Conservation (phyloP, 2,113 vertebrate species). For the Thalassoma bifasciatum region DNA sequence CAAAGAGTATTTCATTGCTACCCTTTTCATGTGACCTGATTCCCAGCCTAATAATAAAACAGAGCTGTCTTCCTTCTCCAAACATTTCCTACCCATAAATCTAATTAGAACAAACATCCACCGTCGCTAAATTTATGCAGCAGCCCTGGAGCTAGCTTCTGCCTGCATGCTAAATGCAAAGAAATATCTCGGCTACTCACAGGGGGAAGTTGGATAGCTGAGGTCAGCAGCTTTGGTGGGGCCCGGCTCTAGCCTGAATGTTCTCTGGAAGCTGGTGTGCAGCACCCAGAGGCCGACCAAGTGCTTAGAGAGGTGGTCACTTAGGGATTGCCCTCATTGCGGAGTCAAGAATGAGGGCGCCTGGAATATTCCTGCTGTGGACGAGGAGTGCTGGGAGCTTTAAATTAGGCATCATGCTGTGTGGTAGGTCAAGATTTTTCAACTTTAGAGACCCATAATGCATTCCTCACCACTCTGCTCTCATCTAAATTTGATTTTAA, state of each 20-base stretch:
- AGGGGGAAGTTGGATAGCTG: constrained; percentile 70
- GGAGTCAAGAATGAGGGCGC: constrained; percentile 38
- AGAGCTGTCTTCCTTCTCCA: constrained; percentile 62
- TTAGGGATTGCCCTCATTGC: constrained; percentile 48
- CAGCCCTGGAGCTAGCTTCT: constrained; percentile 60
- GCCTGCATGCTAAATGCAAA: constrained; percentile 70
- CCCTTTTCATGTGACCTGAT: constrained; percentile 74
- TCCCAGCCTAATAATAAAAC: constrained; percentile 72
- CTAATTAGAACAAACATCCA: constrained; percentile 77
- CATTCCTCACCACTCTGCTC: background rate
- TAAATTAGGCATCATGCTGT: constrained; percentile 15
- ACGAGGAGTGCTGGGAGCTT: constrained; percentile 18
- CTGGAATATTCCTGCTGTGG: constrained; percentile 19
- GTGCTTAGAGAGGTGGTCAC: constrained; percentile 60
- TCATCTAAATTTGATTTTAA: background rate
- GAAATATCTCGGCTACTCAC: constrained; percentile 72
- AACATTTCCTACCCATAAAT: constrained; percentile 77
- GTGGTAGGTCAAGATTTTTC: constrained; percentile 2
- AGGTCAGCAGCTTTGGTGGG: constrained; percentile 77
- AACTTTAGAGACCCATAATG: background rate
- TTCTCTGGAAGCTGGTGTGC: constrained; percentile 58
- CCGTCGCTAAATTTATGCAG: constrained; percentile 71
- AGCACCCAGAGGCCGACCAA: constrained; percentile 60
- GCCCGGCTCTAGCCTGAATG: constrained; percentile 49
- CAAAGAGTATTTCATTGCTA: constrained; percentile 63